phyloP scores from a whole-genome alignment of 2,888 invertebrate genomes.

The Eremobia ochroleuca region DNA sequence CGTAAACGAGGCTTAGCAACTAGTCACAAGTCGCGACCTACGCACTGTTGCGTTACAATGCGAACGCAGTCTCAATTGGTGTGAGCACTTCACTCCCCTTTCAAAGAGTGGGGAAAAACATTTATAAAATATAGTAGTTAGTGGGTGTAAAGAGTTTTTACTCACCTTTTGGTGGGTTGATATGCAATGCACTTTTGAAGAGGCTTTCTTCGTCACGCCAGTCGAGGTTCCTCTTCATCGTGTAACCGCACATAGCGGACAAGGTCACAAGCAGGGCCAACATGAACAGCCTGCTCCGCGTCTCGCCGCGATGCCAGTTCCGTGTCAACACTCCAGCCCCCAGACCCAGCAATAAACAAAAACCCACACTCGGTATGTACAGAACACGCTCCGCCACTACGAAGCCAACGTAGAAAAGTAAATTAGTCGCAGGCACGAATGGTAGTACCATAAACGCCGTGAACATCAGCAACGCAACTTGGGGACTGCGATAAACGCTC shows the following conservation, averaged over 20 bases:
- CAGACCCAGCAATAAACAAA: constrained; percentile 96
- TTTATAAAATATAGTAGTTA: constrained; percentile 26
- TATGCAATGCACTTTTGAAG: constrained; percentile 96
- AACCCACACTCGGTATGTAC: constrained; percentile 98
- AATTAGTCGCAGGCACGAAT: constrained; percentile 98
- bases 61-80: constrained; percentile 48
- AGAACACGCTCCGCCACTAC: constrained; percentile 99
- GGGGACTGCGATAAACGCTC: constrained; percentile 83
- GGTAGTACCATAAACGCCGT: constrained; percentile 96
- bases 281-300: constrained; percentile 84
- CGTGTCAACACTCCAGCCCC: constrained; percentile 91
- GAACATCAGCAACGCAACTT: constrained; percentile 91
- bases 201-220: constrained; percentile 98
- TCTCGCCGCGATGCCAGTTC: constrained; percentile 86
- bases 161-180: constrained; percentile 99
- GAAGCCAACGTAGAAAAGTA: constrained; percentile 99
- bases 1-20: constrained; percentile 49
- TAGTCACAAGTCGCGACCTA: constrained; percentile 58
- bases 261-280: constrained; percentile 91
- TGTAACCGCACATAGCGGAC: constrained; percentile 94
- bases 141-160: constrained; percentile 54
- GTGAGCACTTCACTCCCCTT: constrained; percentile 41
- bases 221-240: constrained; percentile 96
- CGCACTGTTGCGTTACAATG: constrained; percentile 56
- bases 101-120: constrained; percentile 20